Evolutionary conservation across 1,140 invertebrate genomes (phyloP).

Genomic region (Battus philenor): DNA sequence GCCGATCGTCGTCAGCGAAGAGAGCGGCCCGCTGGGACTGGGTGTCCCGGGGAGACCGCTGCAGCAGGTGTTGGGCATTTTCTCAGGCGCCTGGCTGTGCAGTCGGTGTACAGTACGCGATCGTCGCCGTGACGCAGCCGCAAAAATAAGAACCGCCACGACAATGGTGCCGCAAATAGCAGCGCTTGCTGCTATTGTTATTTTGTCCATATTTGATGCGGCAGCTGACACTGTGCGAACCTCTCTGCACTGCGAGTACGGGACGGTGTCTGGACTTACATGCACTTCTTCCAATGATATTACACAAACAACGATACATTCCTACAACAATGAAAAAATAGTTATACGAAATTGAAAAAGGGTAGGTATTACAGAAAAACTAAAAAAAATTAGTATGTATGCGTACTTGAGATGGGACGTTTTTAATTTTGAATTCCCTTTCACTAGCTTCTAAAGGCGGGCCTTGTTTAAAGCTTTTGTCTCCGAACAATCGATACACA

Average conservation of each 20-base stretch:
- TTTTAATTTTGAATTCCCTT: constrained; percentile 93
- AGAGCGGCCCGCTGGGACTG: constrained; percentile 85
- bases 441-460: constrained; percentile 91
- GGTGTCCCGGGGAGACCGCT: constrained; percentile 82
- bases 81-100: constrained; percentile 81
- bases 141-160: constrained; percentile 90
- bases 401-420: constrained; percentile 89
- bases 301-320: constrained; percentile 94
- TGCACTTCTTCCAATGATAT: constrained; percentile 91
- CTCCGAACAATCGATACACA: constrained; percentile 92
- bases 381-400: not conserved
- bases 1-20: constrained; percentile 87
- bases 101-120: constrained; percentile 85
- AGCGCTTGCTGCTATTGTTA: constrained; percentile 94
- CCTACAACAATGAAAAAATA: constrained; percentile 78
- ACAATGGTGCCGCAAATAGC: constrained; percentile 96
- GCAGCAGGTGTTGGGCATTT: constrained; percentile 82
- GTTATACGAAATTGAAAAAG: too few relatives aligned
- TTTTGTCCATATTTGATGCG: constrained; percentile 93
- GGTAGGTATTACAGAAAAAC: too few relatives aligned
- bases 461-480: constrained; percentile 91
- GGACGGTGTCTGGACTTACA: constrained; percentile 89
- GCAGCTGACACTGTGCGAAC: constrained; percentile 88
- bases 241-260: constrained; percentile 91
- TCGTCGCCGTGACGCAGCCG: constrained; percentile 86